Evolutionary conservation across 1,140 invertebrate genomes (phyloP), one percentile per base, ranked within the genome.

Genomic region (Ceratosolen solmsi): DNA sequence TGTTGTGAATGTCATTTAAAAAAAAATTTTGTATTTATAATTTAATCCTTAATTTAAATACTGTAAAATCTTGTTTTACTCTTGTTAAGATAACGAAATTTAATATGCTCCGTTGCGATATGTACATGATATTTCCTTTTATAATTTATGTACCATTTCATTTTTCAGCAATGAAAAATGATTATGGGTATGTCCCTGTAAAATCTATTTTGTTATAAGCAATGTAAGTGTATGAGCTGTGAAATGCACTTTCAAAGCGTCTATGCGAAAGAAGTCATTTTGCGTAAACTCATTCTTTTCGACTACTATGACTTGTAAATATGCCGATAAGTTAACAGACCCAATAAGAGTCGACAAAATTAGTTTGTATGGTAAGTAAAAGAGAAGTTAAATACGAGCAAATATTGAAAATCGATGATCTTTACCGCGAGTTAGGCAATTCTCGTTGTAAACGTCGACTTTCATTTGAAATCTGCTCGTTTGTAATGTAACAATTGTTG

Each of bases 401-500:
- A 51, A 27, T 78, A 13, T 11, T 25, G 60, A 83, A 83, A 79
- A 49, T 74, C 71, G 76, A 78, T n/a, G 27, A 11, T 4, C 17
- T 76, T 71, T 73, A 54, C 46, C 4, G 20, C 13, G 63, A 38
- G 33, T 8, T 49, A 46, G 56, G 58, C 60, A 51, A 72, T 68
- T 54, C 27, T 60, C 46, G 25, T 63, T 11, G 9, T 41, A 49
- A 82, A 54, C 80, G 20, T 82, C 49, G 80, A 82, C 9, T 82
- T 82, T 82, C 74, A 27, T 36, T 25, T 22, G 25, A 36, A 83
- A 27, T 56, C 30, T 25, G 76, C 79, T 79, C 70, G 36, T 56
- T 78, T 77, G 79, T 71, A 84, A 89, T 87, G 85, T 87, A 86
- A 88, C 87, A 82, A 84, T 89, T 89, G 88, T 89, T 89, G 82